These are phyloP conservation scores for Luperina nickerlii DNA, from an alignment of 2,888 invertebrate genomes.

Conservation along the genomic window DNA sequence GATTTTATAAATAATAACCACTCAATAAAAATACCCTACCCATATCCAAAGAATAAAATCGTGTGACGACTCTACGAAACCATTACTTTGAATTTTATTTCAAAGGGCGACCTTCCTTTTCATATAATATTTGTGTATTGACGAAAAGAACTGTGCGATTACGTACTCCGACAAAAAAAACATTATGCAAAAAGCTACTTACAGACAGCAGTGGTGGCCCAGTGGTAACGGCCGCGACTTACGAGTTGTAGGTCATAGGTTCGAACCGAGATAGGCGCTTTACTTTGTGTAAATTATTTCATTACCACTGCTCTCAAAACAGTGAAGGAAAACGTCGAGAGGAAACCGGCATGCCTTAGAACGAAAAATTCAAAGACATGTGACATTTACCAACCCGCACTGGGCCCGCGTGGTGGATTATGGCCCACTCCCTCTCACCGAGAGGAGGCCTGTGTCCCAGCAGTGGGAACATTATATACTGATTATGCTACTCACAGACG, in stretches of 20 bases:
- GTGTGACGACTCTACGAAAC: constrained; percentile 61
- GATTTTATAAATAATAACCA: constrained; percentile 66
- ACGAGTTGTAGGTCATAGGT: not conserved
- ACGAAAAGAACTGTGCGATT: constrained; percentile 58
- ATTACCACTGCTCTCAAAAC: not conserved
- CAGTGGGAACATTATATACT: not conserved
- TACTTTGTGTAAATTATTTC: not conserved
- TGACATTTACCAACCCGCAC: not conserved
- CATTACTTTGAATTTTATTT: constrained; percentile 73
- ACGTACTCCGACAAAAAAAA: constrained; percentile 49
- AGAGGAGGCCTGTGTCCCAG: not conserved
- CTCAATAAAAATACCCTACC: constrained; percentile 61
- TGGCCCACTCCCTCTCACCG: not conserved
- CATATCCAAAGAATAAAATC: constrained; percentile 63
- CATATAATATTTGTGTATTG: constrained; percentile 65
- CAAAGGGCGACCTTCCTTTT: constrained; percentile 66
- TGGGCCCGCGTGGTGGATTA: not conserved
- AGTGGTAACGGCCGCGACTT: not conserved
- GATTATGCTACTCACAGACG: not conserved
- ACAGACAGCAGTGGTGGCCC: not conserved
- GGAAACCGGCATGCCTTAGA: not conserved
- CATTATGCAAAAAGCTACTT: constrained; percentile 14
- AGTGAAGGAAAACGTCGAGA: not conserved
- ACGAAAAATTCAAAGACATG: not conserved
- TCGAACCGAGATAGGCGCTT: not conserved